Conservation (phyloP, 2,797 vertebrate species). For the Gephyroberyx darwinii region DNA sequence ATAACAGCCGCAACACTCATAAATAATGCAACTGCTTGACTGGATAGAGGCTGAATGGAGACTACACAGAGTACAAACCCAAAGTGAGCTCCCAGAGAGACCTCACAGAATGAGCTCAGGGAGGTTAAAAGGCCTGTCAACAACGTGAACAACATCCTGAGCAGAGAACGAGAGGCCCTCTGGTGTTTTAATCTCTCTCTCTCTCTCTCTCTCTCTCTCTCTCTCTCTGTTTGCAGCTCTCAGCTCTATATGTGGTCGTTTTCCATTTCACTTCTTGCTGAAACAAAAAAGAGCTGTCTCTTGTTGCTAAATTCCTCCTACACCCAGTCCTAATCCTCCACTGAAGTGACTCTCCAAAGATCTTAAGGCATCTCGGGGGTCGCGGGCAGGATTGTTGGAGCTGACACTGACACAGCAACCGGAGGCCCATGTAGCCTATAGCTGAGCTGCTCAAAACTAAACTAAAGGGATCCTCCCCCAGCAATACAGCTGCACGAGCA, state of each 20-base stretch:
- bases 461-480: neutral
- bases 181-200: constrained; percentile 70
- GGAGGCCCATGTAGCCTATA: constrained; percentile 11
- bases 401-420: constrained; percentile 51
- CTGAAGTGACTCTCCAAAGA: constrained; percentile 76
- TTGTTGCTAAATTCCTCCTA: constrained; percentile 65
- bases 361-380: constrained; percentile 62
- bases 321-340: constrained; percentile 70
- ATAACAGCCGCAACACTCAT: constrained; percentile 74
- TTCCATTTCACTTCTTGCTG: constrained; percentile 63
- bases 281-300: constrained; percentile 75
- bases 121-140: constrained; percentile 81
- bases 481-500: constrained; percentile 12
- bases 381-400: constrained; percentile 54
- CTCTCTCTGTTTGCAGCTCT: constrained; percentile 55
- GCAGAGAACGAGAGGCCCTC: constrained; percentile 63
- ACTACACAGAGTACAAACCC: constrained; percentile 66
- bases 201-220: constrained; percentile 50
- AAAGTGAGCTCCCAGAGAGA: constrained; percentile 78
- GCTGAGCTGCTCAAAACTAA: constrained; percentile 3
- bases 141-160: constrained; percentile 75
- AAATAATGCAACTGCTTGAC: constrained; percentile 83
- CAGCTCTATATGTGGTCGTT: constrained; percentile 70
- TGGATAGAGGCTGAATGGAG: constrained; percentile 75
- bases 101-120: constrained; percentile 74